These are phyloP conservation scores for Amphipoea lucens DNA, from an alignment of 2,888 invertebrate species.

Conservation along the genomic window DNA sequence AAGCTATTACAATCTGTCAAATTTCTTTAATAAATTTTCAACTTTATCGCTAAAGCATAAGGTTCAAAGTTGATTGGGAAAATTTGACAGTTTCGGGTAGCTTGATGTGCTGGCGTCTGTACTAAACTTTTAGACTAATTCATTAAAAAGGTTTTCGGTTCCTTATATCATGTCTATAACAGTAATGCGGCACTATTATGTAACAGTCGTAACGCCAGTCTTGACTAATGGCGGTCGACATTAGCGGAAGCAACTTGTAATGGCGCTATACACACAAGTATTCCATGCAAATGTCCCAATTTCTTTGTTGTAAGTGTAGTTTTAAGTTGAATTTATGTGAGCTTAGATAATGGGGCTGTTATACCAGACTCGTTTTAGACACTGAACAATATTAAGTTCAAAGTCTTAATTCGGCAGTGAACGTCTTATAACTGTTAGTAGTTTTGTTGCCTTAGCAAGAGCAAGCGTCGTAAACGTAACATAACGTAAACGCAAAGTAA, in stretches of 20 bases:
- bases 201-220: not conserved
- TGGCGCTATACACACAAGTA: not conserved
- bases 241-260: constrained; percentile 31
- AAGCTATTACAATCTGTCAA: too few species aligned
- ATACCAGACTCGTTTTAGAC: not conserved
- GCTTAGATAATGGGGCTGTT: not conserved
- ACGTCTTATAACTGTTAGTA: not conserved
- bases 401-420: not conserved
- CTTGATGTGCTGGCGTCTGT: too few species aligned
- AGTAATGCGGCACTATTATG: not conserved
- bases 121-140: too few species aligned
- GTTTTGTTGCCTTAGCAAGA: not conserved
- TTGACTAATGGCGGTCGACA: constrained; percentile 5
- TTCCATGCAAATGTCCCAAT: not conserved
- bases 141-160: not conserved
- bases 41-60: too few species aligned
- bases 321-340: constrained; percentile 15
- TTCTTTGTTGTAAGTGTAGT: constrained; percentile 15
- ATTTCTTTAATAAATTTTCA: too few species aligned
- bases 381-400: constrained; percentile 1
- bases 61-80: too few species aligned
- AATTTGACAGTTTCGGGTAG: too few species aligned
- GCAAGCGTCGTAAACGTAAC: too few species aligned
- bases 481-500: too few species aligned
- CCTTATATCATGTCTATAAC: not conserved